Conservation (phyloP, 2,113 vertebrate species). For the Lynx canadensis region DNA sequence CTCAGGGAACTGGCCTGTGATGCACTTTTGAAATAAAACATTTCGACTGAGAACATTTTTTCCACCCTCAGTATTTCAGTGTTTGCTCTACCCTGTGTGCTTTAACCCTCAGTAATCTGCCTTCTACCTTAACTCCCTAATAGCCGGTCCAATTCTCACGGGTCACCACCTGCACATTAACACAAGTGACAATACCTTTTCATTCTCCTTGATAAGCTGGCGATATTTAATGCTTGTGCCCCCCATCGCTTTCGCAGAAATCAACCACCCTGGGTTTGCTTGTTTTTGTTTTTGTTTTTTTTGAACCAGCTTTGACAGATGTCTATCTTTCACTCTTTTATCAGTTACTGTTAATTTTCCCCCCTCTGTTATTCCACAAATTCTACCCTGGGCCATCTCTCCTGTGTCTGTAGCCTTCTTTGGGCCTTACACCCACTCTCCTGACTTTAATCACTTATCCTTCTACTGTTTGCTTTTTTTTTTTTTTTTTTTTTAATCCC, state of each 20-base stretch:
- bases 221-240: background rate
- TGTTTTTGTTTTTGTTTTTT: background rate
- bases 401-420: background rate
- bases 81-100: background rate
- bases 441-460: background rate
- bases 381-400: background rate
- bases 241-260: background rate
- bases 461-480: background rate
- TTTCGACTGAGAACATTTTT: background rate
- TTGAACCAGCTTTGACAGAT: background rate
- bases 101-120: background rate
- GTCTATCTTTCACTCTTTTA: background rate
- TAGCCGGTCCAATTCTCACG: rapidly evolving
- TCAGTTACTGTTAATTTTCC: background rate
- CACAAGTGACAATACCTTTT: background rate
- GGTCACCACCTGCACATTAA: background rate
- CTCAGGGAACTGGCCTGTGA: background rate
- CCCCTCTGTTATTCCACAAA: background rate
- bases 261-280: background rate
- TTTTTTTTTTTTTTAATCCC: background rate
- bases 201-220: background rate
- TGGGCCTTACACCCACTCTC: background rate
- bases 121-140: background rate
- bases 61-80: background rate
- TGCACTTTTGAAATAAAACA: background rate